phyloP scores from a whole-genome alignment of 2,888 invertebrate species.

The Cloeon dipterum region DNA sequence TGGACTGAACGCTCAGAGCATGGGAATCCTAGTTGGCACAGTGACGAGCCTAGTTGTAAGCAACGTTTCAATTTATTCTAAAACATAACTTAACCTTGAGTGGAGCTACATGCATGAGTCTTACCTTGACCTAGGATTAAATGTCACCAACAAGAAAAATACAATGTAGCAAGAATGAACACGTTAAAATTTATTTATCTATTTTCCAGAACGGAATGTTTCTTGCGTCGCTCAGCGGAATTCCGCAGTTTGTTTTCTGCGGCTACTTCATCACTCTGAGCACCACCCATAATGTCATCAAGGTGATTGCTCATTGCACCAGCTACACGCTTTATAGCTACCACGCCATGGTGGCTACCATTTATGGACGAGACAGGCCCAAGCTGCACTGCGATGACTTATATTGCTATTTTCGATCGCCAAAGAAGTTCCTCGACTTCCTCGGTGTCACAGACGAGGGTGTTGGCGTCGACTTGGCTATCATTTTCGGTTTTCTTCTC shows the following conservation, averaged over 20 bases:
- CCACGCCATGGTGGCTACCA: conserved; percentile 75
- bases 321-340: conserved; percentile 83
- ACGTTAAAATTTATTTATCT: not conserved
- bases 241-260: conserved; percentile 78
- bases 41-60: conserved; percentile 70
- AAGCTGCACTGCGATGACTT: conserved; percentile 58
- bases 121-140: too few relatives aligned
- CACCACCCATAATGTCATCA: conserved; percentile 69
- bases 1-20: conserved; percentile 75
- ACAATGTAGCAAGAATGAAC: not conserved
- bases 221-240: conserved; percentile 71
- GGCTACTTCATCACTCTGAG: conserved; percentile 87
- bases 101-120: too few relatives aligned
- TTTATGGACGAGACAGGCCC: conserved; percentile 69
- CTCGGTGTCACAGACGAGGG: conserved; percentile 25
- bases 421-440: conserved; percentile 60
- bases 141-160: too few relatives aligned
- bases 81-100: too few relatives aligned
- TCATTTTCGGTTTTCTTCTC: not conserved
- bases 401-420: conserved; percentile 62
- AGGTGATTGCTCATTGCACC: conserved; percentile 72
- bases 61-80: too few relatives aligned
- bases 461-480: not conserved
- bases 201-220: conserved; percentile 30
- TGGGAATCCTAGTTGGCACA: conserved; percentile 80